These are phyloP conservation scores for Heliocidaris erythrogramma DNA, from an alignment of 35 echinoderm and acorn worm genomes.

Conservation along the genomic window DNA sequence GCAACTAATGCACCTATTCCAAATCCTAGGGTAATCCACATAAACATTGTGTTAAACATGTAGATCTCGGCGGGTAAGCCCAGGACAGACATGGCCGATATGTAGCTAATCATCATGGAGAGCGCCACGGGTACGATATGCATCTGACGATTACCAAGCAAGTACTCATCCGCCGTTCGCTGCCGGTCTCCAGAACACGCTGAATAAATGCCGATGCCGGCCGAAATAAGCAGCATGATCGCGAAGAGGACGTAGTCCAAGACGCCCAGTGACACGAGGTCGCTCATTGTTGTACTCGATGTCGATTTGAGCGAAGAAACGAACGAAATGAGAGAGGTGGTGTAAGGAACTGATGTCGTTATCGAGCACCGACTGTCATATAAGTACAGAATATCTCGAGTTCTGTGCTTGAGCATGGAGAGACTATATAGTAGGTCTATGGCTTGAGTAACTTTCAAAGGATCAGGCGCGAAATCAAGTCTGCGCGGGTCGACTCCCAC, in stretches of 20 bases:
- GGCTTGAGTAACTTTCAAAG: too few relatives aligned
- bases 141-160: conserved; percentile 67
- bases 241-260: conserved; percentile 68
- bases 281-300: not conserved
- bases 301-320: not conserved
- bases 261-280: conserved; percentile 32
- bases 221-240: conserved; percentile 52
- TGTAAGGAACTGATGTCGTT: not conserved
- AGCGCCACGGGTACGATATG: conserved; percentile 60
- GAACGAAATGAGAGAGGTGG: too few relatives aligned
- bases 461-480: too few relatives aligned
- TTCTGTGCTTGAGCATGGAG: too few relatives aligned
- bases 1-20: conserved; percentile 49
- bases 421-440: too few relatives aligned
- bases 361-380: not conserved
- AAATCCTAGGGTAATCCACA: conserved; percentile 27
- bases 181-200: conserved; percentile 58
- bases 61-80: conserved; percentile 71
- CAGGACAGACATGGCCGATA: conserved; percentile 67
- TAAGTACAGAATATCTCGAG: not conserved
- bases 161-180: conserved; percentile 55
- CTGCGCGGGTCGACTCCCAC: too few relatives aligned
- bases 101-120: conserved; percentile 66
- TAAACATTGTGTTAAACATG: conserved; percentile 61
- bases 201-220: conserved; percentile 68